Base-by-base conservation (phyloP, 2,797 vertebrate species). In the Monodelphis domestica region DNA sequence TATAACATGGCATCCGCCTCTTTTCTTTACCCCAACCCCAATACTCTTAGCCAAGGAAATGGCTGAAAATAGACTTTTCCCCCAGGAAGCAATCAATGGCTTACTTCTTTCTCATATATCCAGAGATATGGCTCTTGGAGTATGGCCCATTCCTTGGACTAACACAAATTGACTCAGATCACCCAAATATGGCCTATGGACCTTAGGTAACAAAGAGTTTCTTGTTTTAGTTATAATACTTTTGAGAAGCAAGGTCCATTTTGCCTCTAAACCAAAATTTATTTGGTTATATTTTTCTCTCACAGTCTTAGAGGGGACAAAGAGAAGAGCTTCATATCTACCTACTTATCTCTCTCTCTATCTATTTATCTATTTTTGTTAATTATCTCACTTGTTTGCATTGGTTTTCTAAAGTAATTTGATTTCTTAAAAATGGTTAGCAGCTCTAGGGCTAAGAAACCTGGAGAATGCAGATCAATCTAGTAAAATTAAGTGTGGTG, bases 81-180 rank as follows among this genome's bases (percentile, higher is more conserved):
- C 89, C n/a, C n/a, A 88, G 95, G 28, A 33, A 70, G 52, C 87
- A 30, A 30, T 29, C 3, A 91, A 92, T 57, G 90, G 45, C 50
- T 88, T 26, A 11, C 1, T 15, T 87, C 11, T 21, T 92, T 28
- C 38, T 30, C 38, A 87, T 90, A n/a, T 1, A 28, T 33, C 26
- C 29, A 21, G 3, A 54, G n/a, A 15, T 24, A 28, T 28, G 53
- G 59, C 9, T 59, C 50, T 70, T 51, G 53, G 55, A 91, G 87
- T 90, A 53, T 88, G 87, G 87, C 87, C 53, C 51, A 29, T n/a
- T 52, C 87, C 50, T 53, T 88, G 38, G 70, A 84, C 38, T 84
- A 50, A 84, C 38, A 84, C 29, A 15, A 30, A 53, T 12, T 53
- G 28, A 33, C 53, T 53, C 52, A 33, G 1, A 88, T 88, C 30